Evolutionary conservation across 2,113 vertebrate genomes (phyloP).

Genomic region (Origma solitaria): DNA sequence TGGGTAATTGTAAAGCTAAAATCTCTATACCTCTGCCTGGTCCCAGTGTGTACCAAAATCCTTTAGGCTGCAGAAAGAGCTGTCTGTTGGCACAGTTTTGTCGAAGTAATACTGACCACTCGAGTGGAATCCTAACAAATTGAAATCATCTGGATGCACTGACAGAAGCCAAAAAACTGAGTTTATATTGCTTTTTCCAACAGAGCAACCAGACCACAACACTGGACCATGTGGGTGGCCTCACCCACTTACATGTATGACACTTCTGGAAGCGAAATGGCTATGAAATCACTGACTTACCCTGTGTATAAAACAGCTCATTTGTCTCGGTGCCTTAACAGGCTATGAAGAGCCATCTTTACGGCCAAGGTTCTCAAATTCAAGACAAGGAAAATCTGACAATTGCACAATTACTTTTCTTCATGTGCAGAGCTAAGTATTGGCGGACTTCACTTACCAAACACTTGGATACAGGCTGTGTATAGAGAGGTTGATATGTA

Average conservation of each 20-base stretch:
- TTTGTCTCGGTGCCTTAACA: conserved; percentile 18
- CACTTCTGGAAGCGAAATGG: conserved; percentile 7
- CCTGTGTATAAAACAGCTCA: neutral
- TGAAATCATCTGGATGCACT: conserved; percentile 69
- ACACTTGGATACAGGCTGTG: neutral
- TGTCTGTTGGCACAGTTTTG: conserved; percentile 52
- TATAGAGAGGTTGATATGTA: neutral
- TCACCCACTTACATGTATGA: neutral
- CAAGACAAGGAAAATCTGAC: conserved; percentile 12
- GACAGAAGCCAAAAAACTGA: conserved; percentile 51
- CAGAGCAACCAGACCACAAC: conserved; percentile 64
- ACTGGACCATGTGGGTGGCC: conserved; percentile 68
- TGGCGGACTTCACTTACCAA: neutral
- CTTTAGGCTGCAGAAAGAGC: neutral
- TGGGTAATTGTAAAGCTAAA: neutral
- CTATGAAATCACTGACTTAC: conserved; percentile 44
- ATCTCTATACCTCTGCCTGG: conserved; percentile 1
- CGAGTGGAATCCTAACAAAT: conserved; percentile 65
- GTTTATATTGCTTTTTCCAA: conserved; percentile 61
- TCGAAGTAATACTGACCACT: conserved; percentile 64
- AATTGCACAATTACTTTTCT: neutral
- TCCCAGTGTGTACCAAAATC: neutral
- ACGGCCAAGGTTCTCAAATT: conserved; percentile 3
- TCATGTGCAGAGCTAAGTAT: neutral
- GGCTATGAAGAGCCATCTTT: neutral